Evolutionary conservation across 2,888 invertebrate genomes (phyloP), one percentile per base, ranked within the genome.

Genomic region (Dryomyza anilis): DNA sequence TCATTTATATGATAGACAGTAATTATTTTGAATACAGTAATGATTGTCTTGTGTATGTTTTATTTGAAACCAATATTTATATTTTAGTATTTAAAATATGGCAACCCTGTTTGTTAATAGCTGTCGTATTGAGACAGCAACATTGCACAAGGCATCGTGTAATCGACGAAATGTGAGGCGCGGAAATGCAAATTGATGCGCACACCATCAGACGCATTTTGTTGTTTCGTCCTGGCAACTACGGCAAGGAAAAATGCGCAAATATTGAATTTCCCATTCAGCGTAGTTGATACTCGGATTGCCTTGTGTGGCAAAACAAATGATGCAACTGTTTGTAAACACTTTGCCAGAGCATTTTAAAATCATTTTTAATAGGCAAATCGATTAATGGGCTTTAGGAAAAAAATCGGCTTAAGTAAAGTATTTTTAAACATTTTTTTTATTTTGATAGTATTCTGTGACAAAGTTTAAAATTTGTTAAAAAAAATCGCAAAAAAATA

Each of bases 181-280:
- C 30, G 64, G 46, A 64, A 64, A 64, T 64, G 64, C 52, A 64
- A 64, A 64, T 64, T 58, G 58, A 33, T 29, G 59, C 46, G 23
- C 23, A 12, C 8, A 23, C 23, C 2, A 25, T n/a, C 23, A 25
- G 50, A 21, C 23, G 10, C 7, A 14, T 21, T 48, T 23, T 23
- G 23, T 23, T 48, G 25, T 23, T 25, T 50, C 23, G 50, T 50
- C n/a, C 12, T 39, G 39, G 39, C 39, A 39, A 39, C 39, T n/a
- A n/a, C 50, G 23, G 23, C 23, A 25, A 6, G 50, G 14, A n/a
- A 25, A 50, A 50, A 25, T 50, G 50, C 25, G 14, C 50, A 50
- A 25, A 50, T 50, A 50, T 50, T 50, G 50, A 50, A 50, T 50
- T 50, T 50, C 50, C 25, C 23, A 10, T 25, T 50, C 23, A 25